Evolutionary conservation across 2,797 vertebrate genomes (phyloP).

Genomic region (Pseudochirops cupreus): DNA sequence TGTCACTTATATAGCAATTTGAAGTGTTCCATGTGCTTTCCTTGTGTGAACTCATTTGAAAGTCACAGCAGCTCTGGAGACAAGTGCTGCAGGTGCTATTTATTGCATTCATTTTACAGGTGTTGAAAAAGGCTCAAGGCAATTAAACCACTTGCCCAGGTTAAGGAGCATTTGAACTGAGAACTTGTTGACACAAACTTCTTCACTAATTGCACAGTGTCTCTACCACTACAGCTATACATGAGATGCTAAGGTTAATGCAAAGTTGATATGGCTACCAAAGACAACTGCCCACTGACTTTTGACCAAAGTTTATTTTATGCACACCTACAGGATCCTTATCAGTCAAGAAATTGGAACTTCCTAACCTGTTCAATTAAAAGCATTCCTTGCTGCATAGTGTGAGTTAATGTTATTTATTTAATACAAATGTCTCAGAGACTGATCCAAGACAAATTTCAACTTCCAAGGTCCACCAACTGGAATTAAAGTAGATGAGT

Average conservation of each 20-base stretch:
- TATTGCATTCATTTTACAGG: neutral
- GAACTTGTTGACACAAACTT: neutral
- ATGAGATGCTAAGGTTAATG: neutral
- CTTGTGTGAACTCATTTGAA: neutral
- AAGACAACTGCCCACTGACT: neutral
- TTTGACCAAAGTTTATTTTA: neutral
- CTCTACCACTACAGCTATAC: too few species aligned
- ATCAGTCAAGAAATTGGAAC: neutral
- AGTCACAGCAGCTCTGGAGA: neutral
- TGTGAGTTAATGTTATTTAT: neutral
- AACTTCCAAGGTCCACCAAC: neutral
- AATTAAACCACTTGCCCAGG: neutral
- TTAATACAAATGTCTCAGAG: neutral
- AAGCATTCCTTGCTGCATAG: conserved; percentile 14
- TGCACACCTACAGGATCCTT: neutral
- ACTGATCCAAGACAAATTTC: neutral
- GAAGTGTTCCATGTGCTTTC: neutral
- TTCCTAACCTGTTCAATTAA: neutral
- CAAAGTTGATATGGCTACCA: too few species aligned
- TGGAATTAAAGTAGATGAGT: neutral
- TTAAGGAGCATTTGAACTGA: neutral
- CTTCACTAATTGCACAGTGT: neutral
- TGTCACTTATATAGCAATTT: too few species aligned
- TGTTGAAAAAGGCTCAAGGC: neutral
- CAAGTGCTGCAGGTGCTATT: neutral